These are phyloP conservation scores for Yponomeuta malinellus DNA, from an alignment of 2,888 invertebrate genomes.

Conservation along the genomic window DNA sequence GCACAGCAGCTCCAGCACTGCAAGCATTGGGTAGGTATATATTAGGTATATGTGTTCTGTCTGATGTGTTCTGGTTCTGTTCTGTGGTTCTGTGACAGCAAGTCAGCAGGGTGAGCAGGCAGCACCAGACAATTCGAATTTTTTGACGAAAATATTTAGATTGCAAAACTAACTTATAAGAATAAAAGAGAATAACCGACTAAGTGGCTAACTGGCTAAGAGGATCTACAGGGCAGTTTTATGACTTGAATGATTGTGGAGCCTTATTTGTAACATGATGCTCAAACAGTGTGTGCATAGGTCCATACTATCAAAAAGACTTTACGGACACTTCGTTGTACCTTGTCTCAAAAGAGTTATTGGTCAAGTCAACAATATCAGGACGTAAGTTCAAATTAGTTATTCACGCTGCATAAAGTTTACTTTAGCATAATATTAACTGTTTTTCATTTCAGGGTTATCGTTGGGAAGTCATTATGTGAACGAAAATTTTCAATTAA, in stretches of 20 bases:
- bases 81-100: too few relatives aligned
- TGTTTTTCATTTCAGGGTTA: neutral
- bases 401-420: neutral
- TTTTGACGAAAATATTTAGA: too few relatives aligned
- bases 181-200: too few relatives aligned
- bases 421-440: neutral
- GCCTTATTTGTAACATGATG: neutral
- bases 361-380: neutral
- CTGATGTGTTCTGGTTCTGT: too few relatives aligned
- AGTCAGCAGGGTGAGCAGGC: too few relatives aligned
- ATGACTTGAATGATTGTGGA: neutral
- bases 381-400: neutral
- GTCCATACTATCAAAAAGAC: neutral
- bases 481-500: neutral
- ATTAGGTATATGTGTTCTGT: too few relatives aligned
- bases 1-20: too few relatives aligned
- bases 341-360: neutral
- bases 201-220: too few relatives aligned
- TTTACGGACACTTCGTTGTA: too few relatives aligned
- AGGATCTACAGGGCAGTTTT: neutral
- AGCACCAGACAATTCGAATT: too few relatives aligned
- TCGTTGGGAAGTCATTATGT: neutral
- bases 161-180: too few relatives aligned
- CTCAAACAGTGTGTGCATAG: neutral
- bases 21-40: too few relatives aligned